Evolutionary conservation across 2,113 vertebrate genomes (phyloP), one percentile per base, ranked within the genome.

Genomic region (Alexandromys fortis): DNA sequence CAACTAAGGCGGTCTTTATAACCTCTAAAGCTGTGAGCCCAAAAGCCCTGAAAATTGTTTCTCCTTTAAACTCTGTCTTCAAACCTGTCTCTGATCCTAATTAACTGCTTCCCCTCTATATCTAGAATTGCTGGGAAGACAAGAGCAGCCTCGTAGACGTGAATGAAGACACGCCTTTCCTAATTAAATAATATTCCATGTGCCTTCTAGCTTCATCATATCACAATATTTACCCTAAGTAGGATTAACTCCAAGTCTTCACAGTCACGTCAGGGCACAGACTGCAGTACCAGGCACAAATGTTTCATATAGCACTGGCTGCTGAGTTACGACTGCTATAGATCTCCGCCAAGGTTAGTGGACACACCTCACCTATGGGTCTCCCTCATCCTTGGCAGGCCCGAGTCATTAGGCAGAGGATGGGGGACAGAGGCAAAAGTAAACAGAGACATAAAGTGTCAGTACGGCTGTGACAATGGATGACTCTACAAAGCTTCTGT

Each of bases 301-400:
- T 65, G 52, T 16, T 52, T 77, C 86, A 61, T n/a, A 2, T 3
- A 73, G 81, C 94, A 92, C 83, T 86, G 75, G 61, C 92, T 97
- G 85, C 95, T 97, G 93, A 85, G 47, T 94, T 85, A 73, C 55
- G 90, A 38, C 55, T 0, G 1, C 65, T n/a, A 0, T n/a, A 76
- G 96, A 92, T 81, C 83, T 95, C 91, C 96, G 97, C 97, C 85
- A 97, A 87, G 52, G 89, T 93, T 28, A 35, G 73, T 79, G 97
- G 95, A 97, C 98, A 97, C 79, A 70, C 76, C 75, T 97, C 87
- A 96, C 98, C 97, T 97, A n/a, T 42, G 95, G 94, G 52, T 81
- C 86, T 96, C 91, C 83, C 76, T 98, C 95, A 94, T 91, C 35
- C 96, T 96, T 95, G 96, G 94, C 78, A 95, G 88, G 85, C 91